These are phyloP conservation scores for Podarcis lilfordi DNA, from an alignment of 2,797 vertebrate genomes.

Conservation along the genomic window DNA sequence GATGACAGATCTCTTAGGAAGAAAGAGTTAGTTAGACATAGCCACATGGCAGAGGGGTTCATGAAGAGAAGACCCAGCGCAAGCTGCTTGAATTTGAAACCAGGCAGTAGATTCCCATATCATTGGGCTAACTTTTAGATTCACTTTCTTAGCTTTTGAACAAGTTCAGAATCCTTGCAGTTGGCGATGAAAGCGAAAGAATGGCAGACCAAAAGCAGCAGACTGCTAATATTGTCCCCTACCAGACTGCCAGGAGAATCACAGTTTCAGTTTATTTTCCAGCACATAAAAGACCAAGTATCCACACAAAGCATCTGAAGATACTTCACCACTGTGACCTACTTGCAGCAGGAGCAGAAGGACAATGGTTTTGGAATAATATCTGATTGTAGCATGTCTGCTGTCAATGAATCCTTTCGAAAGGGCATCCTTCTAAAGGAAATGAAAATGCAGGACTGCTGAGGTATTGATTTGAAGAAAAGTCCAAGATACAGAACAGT, in stretches of 20 bases:
- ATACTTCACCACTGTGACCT: fast-evolving
- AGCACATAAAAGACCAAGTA: background rate
- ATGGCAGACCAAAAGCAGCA: background rate
- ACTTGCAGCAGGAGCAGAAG: background rate
- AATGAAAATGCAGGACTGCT: background rate
- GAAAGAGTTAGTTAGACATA: background rate
- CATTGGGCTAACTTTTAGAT: background rate
- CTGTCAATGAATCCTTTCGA: background rate
- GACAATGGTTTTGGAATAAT: background rate
- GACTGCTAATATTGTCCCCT: background rate
- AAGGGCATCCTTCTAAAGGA: background rate
- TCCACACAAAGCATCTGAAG: background rate
- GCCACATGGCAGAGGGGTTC: too few species aligned
- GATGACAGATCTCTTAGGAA: too few species aligned
- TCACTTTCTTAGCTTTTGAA: fast-evolving
- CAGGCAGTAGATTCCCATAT: background rate
- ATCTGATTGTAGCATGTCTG: background rate
- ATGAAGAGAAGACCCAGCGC: too few species aligned
- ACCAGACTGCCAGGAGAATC: background rate
- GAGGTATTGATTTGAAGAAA: background rate
- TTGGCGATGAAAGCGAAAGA: background rate
- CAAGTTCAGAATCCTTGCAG: background rate
- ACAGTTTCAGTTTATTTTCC: fast-evolving
- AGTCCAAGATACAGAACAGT: fast-evolving
- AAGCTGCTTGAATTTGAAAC: too few species aligned